Base-by-base conservation (phyloP, 1,140 invertebrate genomes). In the Sycophaga agraensis region DNA sequence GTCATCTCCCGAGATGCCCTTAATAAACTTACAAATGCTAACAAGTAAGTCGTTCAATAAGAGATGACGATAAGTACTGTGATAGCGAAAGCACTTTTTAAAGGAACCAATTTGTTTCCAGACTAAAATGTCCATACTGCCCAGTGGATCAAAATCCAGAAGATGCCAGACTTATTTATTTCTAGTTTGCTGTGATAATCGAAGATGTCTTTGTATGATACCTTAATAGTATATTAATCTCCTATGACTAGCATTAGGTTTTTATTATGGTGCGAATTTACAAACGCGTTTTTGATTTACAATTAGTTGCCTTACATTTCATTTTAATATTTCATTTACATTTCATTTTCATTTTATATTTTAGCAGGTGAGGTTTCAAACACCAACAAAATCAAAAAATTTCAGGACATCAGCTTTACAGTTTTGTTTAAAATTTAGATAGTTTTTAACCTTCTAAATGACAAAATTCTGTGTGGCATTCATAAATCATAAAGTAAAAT, bases 121-220 rank as follows among this genome's bases (percentile, higher is more conserved):
- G 93, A 76, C 86, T 98, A 70, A 99, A 99, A 83, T 99, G 97
- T 78, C 96, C 96, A 1, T 99, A 99, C 77, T 99, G 97, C 73
- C 97, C 97, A 6, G 88, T 97, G 71, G 96, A 99, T 81, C 96
- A 98, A 75, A 93, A 90, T 75, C 92, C 94, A 35, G 85, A 89
- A 57, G 96, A 98, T 76, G 96, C 96, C 17, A 86, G 90, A 76
- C 88, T 92, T 72, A 94, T 99, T 73, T 90, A 91, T 74, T 97
- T 98, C 84, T 98, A 86, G 83, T 70, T 53, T 67, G 57, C 69
- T 78, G 73, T 77, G 76, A 78, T 78, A 77, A 62, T 59, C 16
- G 55, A 54, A 58, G 34, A 16, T 35, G 46, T 56, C 49, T 63
- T 63, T 63, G 39, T 63, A 63, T 58, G 37, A 35, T 65, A 55